Evolutionary conservation across 2,797 vertebrate genomes (phyloP).

Genomic region (Rhyacichthys aspro): DNA sequence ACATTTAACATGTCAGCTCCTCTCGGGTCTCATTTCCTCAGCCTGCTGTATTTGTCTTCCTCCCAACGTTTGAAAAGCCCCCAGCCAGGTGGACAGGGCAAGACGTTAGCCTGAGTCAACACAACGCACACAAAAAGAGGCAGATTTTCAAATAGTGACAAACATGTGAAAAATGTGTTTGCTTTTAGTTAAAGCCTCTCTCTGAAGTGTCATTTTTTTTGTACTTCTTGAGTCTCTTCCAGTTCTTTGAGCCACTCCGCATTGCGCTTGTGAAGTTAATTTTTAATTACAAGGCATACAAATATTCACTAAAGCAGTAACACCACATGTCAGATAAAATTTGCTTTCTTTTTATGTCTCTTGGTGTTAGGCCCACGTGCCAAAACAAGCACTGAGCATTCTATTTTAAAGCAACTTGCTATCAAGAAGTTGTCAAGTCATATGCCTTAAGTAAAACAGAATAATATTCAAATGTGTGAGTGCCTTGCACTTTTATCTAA

Average conservation of each 20-base stretch:
- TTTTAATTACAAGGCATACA: conserved; percentile 16
- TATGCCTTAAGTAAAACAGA: neutral
- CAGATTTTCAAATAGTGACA: conserved; percentile 6
- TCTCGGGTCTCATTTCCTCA: conserved; percentile 56
- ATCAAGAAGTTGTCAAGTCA: neutral
- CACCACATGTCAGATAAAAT: neutral
- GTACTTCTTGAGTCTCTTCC: neutral
- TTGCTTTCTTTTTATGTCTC: neutral
- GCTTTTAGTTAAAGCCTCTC: neutral
- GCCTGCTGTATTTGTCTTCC: conserved; percentile 52
- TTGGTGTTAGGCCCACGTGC: neutral
- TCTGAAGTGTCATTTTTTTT: conserved; percentile 5
- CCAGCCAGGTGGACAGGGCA: conserved; percentile 31
- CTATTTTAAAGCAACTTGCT: neutral
- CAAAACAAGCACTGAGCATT: conserved; percentile 13
- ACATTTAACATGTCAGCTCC: conserved; percentile 60
- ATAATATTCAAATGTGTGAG: conserved; percentile 2
- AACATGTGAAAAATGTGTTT: conserved; percentile 7
- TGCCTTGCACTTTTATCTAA: neutral
- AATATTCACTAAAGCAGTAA: conserved; percentile 1
- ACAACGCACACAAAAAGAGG: conserved; percentile 9
- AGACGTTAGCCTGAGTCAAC: conserved; percentile 31
- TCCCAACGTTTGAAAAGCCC: conserved; percentile 29
- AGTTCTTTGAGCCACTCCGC: conserved; percentile 1
- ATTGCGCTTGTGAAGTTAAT: conserved; percentile 6